A percentile compares a stretch with the other conserved stretches of the same genome.
phyloP scores from a whole-genome alignment of 2,113 vertebrate genomes.

The Numenius arquata region DNA sequence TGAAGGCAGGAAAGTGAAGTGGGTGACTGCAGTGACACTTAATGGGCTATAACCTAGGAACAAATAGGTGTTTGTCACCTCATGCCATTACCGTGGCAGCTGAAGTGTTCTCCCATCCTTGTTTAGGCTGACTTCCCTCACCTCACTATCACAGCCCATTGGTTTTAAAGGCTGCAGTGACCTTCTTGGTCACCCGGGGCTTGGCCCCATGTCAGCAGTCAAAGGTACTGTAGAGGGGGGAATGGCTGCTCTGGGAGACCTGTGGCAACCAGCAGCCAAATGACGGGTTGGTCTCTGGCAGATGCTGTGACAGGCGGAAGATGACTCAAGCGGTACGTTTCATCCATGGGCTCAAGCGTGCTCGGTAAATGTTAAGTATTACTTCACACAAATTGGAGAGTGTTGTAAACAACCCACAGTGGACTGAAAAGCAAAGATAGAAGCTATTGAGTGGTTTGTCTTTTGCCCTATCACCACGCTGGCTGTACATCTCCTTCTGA shows the following conservation, averaged over 20 bases:
- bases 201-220: not conserved
- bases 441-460: not conserved
- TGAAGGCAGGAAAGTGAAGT: not conserved
- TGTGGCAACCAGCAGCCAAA: not conserved
- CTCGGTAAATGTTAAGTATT: not conserved
- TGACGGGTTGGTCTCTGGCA: not conserved
- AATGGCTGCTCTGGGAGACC: not conserved
- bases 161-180: not conserved
- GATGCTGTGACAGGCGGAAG: not conserved
- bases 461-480: not conserved
- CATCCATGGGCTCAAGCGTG: not conserved
- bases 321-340: not conserved
- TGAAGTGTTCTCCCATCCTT: not conserved
- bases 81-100: fast-evolving
- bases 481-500: not conserved
- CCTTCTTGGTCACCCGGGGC: fast-evolving
- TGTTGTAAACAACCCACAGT: not conserved
- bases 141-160: too few species aligned
- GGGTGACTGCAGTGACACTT: not conserved
- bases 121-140: not conserved
- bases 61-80: not conserved
- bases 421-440: not conserved
- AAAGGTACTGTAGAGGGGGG: not conserved
- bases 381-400: not conserved
- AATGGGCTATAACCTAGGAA: not conserved